Base-by-base conservation (phyloP, 2,888 invertebrate species). In the Lepeophtheirus nordmannii region DNA sequence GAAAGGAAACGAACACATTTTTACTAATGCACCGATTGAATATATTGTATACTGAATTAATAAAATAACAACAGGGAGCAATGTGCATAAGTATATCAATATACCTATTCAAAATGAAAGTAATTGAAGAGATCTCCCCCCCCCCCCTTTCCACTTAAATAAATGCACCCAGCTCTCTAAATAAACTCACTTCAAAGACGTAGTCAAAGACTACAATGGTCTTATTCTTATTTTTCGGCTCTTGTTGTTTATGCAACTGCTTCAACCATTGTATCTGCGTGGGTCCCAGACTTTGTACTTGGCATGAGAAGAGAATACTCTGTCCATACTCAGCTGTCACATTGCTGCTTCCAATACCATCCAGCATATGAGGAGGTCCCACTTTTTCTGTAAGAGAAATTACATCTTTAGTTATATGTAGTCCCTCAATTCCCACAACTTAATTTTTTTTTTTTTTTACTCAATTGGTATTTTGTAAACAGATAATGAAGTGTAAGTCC, bases 221-320 rank as follows among this genome's bases (percentile, higher is more conserved):
- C 40, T 30, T 62, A 46, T 62, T 62, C 10, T 30, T 17, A 23
- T 62, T 30, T 41, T 17, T 38, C 20, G 62, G 39, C 20, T 11
- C 17, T 40, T 39, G 20, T 2, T 62, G 38, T 20, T 62, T 20
- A n/a, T 39, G 62, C 11, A 62, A 20, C 17, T 62, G 62, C 17
- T 62, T 62, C 14, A 62, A 17, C 62, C 62, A 62, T 17, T 62
- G 62, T 1, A 62, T 62, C 30, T 62, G 62, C 10, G 62, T 62
- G 5, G 38, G 62, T 11, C 40, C 62, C 20, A 62, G n/a, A 62
- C 62, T 62, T 5, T 20, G 17, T 1, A 62, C 62, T 39, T 17
- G 40, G 23, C 62, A 62, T 9, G n/a, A 1, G 10, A 62, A 57
- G 23, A 22, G 23, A 11, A 57, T 30, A 30, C 30, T 30, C 7